Percentiles rank a stretch among this genome's conserved stretches.
Conservation (phyloP, 2,797 vertebrate genomes). For the Oophaga sylvatica region DNA sequence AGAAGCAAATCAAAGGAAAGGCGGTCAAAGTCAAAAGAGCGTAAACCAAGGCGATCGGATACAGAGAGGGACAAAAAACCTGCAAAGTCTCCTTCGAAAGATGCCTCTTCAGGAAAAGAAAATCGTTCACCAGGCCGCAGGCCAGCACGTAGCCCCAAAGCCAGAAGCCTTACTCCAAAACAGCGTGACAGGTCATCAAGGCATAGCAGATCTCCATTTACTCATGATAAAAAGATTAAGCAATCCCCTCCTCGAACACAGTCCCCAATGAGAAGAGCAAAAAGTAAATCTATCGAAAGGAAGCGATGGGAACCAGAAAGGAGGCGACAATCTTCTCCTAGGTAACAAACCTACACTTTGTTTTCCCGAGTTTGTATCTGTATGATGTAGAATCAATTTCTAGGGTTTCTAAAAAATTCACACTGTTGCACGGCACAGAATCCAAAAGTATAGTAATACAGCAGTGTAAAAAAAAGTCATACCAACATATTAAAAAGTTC, state of each 20-base stretch:
- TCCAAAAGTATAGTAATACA: no score
- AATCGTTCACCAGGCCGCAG: slow-evolving; percentile 89
- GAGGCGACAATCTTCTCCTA: slow-evolving; percentile 86
- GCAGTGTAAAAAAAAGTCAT: no score
- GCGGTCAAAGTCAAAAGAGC: slow-evolving; percentile 78
- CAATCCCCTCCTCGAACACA: slow-evolving; percentile 86
- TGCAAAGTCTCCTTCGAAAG: slow-evolving; percentile 94
- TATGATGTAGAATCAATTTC: neutral
- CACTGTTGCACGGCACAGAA: no score
- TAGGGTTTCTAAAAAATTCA: neutral
- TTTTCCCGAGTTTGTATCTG: slow-evolving; percentile 35
- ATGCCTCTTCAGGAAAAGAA: slow-evolving; percentile 95
- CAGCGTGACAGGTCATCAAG: slow-evolving; percentile 77
- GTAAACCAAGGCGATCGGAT: slow-evolving; percentile 77
- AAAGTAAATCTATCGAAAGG: slow-evolving; percentile 86
- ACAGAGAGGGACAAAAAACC: slow-evolving; percentile 87
- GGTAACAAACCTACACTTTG: slow-evolving; percentile 72
- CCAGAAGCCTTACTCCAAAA: slow-evolving; percentile 87
- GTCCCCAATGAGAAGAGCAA: slow-evolving; percentile 82
- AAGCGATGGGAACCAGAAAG: slow-evolving; percentile 88
- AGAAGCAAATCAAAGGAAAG: slow-evolving; percentile 83
- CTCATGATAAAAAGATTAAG: slow-evolving; percentile 82
- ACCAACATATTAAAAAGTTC: no score
- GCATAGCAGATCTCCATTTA: slow-evolving; percentile 78
- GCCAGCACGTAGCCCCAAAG: slow-evolving; percentile 81